phyloP scores from a whole-genome alignment of 2,113 vertebrate species.

The Nycticryphes semicollaris region DNA sequence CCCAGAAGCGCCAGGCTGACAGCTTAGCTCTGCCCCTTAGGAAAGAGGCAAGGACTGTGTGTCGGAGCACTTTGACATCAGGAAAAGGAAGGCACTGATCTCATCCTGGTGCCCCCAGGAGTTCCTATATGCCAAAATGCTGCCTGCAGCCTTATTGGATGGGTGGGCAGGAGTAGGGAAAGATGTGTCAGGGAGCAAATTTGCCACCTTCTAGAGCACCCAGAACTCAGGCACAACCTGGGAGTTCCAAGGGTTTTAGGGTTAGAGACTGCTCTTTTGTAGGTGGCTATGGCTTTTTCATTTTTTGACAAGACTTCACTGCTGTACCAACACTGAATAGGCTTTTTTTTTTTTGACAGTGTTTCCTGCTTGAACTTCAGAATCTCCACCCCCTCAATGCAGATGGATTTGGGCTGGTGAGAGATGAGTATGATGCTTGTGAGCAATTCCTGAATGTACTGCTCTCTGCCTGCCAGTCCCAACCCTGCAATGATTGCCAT shows the following conservation, averaged over 20 bases:
- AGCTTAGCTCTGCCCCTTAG: too few relatives aligned
- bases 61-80: too few relatives aligned
- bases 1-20: too few relatives aligned
- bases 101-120: too few relatives aligned
- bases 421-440: neutral
- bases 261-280: constrained; percentile 36
- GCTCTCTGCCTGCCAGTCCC: neutral
- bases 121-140: too few relatives aligned
- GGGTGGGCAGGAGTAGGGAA: too few relatives aligned
- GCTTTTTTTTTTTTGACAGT: constrained; percentile 6
- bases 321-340: neutral
- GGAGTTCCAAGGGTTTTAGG: neutral
- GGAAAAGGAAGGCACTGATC: too few relatives aligned
- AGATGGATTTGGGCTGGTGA: neutral
- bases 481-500: neutral
- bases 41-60: too few relatives aligned
- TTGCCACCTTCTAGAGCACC: too few relatives aligned
- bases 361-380: constrained; percentile 26
- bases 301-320: neutral
- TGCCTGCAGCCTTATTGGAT: too few relatives aligned
- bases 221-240: too few relatives aligned
- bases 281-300: neutral
- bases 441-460: neutral
- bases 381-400: constrained; percentile 47
- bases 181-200: too few relatives aligned